phyloP scores from a whole-genome alignment of 2,113 vertebrate species.

The Elephantulus edwardii region DNA sequence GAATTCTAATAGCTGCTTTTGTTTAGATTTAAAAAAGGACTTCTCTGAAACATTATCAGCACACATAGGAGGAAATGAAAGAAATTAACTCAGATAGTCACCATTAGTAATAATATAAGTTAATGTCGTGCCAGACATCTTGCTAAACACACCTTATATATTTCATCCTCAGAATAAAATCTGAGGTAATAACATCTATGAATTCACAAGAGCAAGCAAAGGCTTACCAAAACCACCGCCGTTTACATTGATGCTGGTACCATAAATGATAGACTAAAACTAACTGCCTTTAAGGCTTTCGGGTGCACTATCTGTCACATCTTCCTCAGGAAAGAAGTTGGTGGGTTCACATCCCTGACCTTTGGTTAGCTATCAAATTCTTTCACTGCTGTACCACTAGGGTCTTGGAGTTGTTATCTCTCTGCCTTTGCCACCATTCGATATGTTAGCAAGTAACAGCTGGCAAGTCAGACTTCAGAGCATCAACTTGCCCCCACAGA shows the following conservation, averaged over 20 bases:
- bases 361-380: background rate
- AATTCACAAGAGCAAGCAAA: background rate
- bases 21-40: background rate
- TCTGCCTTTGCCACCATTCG: background rate
- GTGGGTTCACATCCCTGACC: no score
- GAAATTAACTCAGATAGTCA: background rate
- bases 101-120: background rate
- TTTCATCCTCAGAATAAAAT: conserved; percentile 13
- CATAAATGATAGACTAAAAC: no score
- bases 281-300: background rate
- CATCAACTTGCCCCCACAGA: no score
- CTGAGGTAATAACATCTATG: background rate
- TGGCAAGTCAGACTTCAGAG: background rate
- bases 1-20: background rate
- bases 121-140: background rate
- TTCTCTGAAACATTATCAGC: conserved; percentile 7
- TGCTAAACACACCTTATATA: background rate
- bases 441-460: background rate
- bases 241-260: no score
- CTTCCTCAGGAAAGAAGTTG: no score
- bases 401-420: background rate
- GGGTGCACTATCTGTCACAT: background rate
- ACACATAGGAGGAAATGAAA: rapidly evolving
- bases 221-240: background rate
- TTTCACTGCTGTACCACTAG: background rate